Conservation (phyloP, 2,113 vertebrate species). For the Oenanthe oenanthe region DNA sequence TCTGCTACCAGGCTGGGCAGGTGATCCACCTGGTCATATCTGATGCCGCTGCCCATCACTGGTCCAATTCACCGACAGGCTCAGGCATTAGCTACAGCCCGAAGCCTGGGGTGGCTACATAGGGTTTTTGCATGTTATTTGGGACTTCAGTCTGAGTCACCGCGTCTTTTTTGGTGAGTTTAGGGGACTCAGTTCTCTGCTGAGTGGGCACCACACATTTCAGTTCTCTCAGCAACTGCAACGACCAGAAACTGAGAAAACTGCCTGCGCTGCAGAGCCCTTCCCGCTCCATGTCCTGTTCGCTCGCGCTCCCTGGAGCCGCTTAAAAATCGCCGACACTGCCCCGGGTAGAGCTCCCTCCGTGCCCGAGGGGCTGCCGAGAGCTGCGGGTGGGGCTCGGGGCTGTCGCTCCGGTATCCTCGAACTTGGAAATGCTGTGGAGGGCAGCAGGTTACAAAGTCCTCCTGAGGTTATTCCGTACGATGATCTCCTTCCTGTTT, state of each 20-base stretch:
- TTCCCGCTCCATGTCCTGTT: not conserved
- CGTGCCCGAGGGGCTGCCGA: too few relatives aligned
- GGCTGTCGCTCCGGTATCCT: too few relatives aligned
- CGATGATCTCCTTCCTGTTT: accelerated
- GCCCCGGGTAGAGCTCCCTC: not conserved
- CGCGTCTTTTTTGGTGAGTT: not conserved
- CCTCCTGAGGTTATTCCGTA: not conserved
- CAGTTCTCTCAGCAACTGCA: not conserved
- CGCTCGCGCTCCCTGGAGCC: not conserved
- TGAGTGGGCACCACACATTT: not conserved
- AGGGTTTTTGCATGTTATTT: not conserved
- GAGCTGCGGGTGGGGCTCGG: not conserved
- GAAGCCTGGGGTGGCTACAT: not conserved
- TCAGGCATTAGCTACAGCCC: not conserved
- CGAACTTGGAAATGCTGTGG: not conserved
- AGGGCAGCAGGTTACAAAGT: not conserved
- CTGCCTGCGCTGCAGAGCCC: not conserved
- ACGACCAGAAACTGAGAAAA: not conserved
- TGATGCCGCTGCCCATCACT: not conserved
- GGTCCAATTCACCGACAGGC: not conserved
- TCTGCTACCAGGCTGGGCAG: not conserved
- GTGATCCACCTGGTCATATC: not conserved
- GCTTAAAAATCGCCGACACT: not conserved
- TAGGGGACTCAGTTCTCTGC: not conserved
- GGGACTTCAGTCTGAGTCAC: not conserved